Base-by-base conservation (phyloP, 2,888 invertebrate genomes). In the Blastobasis adustella region DNA sequence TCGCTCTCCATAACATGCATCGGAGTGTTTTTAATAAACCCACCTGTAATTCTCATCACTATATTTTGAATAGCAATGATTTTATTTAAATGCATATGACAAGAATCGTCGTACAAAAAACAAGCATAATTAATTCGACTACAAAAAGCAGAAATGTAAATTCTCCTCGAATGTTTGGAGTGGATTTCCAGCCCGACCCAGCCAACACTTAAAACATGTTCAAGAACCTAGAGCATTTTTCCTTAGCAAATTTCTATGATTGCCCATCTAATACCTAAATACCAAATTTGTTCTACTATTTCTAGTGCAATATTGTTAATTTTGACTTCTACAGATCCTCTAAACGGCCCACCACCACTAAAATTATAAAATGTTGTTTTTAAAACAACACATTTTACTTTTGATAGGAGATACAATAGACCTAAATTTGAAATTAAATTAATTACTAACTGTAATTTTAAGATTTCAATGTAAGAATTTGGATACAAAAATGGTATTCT, bases 241-340 rank as follows among this genome's bases (percentile, higher is more conserved):
- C 45, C 1, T 23, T 0, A 53, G 46, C 46, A 62, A 61, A 47
- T 63, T 58, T 37, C 66, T 58, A 39, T 66, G 66, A 53, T 56
- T 64, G 1, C 45, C 36, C 69, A 43, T 63, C 65, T 63, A 10
- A 66, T 5, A 8, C 64, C 63, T 37, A 67, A 47, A 51, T 66
- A 66, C 50, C 59, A 66, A 0, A 61, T 49, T 47, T 40, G 45
- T 5, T 58, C 47, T 5, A 56, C 53, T 6, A 45, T 5, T 10
- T 51, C 8, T 38, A 65, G 10, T 6, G 7, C 1, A 5, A 4
- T 9, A 42, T 49, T 38, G n/a, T 54, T 55, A 38, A 62, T 49
- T 10, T 39, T 45, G 2, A 63, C 6, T 39, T 42, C 37, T n/a
- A 57, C 7, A 43, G 44, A 0, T 5, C 50, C 6, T 46, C 49